Evolutionary conservation across 2,797 vertebrate species (phyloP).

Genomic region (Crenuchus spilurus): DNA sequence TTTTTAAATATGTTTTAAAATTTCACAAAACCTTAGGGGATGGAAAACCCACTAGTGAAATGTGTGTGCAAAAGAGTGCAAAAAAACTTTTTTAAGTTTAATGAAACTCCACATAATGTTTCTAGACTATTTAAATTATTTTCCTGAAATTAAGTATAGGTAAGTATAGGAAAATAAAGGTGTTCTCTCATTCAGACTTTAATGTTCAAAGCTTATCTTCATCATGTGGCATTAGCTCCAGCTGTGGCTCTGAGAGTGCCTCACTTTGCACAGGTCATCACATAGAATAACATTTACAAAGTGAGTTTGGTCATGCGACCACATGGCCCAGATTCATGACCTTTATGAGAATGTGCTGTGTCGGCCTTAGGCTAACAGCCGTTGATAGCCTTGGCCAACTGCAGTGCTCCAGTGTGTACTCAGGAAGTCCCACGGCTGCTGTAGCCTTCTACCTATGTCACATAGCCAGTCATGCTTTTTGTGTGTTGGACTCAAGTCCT

Average conservation of each 20-base stretch:
- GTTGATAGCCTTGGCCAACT: conserved; percentile 56
- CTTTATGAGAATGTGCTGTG: conserved; percentile 62
- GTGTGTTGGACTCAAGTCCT: conserved; percentile 29
- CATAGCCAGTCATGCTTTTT: not conserved
- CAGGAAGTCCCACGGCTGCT: conserved; percentile 57
- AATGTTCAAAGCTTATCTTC: conserved; percentile 52
- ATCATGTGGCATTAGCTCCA: conserved; percentile 59
- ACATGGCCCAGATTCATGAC: conserved; percentile 60
- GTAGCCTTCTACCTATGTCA: conserved; percentile 42
- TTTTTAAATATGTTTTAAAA: too few relatives aligned
- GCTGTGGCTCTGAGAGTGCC: conserved; percentile 9
- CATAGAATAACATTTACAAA: conserved; percentile 66
- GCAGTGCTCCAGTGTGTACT: conserved; percentile 59
- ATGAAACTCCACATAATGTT: too few relatives aligned
- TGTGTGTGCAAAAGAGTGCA: too few relatives aligned
- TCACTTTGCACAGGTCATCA: conserved; percentile 47
- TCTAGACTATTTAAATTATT: too few relatives aligned
- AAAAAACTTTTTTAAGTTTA: too few relatives aligned
- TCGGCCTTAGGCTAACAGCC: conserved; percentile 63
- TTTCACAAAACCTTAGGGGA: too few relatives aligned
- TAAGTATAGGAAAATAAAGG: not conserved
- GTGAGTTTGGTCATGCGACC: conserved; percentile 61
- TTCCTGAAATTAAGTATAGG: too few relatives aligned
- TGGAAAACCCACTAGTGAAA: too few relatives aligned
- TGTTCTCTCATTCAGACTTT: not conserved